Evolutionary conservation across 2,888 invertebrate species (phyloP).

Genomic region (Leucoma salicis): DNA sequence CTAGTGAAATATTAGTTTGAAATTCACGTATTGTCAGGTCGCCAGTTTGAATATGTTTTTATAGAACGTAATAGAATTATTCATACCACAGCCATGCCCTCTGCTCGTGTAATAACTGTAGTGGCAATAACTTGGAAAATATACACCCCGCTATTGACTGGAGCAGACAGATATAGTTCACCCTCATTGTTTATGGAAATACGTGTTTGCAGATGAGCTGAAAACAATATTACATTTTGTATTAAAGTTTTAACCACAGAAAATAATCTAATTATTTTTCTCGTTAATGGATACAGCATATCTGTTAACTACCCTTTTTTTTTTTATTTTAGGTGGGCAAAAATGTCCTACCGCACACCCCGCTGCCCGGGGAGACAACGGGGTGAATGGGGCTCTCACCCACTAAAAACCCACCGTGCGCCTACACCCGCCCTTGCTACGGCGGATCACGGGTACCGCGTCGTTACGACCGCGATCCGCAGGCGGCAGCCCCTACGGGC

Average conservation of each 20-base stretch:
- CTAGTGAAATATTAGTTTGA: neutral
- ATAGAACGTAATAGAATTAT: slow-evolving; percentile 3
- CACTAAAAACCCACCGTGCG: too few relatives aligned
- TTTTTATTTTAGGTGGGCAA: too few relatives aligned
- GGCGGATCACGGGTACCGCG: too few relatives aligned
- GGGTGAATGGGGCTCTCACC: too few relatives aligned
- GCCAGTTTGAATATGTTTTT: neutral
- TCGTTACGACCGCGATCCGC: too few relatives aligned
- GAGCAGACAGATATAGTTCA: slow-evolving; percentile 56
- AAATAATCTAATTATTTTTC: too few relatives aligned
- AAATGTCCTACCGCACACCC: too few relatives aligned
- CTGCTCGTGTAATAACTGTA: slow-evolving; percentile 46
- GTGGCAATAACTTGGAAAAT: slow-evolving; percentile 58
- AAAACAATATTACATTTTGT: slow-evolving; percentile 18
- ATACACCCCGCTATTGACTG: slow-evolving; percentile 53
- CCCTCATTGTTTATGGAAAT: slow-evolving; percentile 57
- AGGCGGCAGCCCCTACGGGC: too few relatives aligned
- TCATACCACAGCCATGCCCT: slow-evolving; percentile 53
- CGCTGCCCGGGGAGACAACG: too few relatives aligned
- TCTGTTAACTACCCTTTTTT: slow-evolving; percentile 5
- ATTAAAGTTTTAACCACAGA: too few relatives aligned
- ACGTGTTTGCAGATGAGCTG: slow-evolving; percentile 57
- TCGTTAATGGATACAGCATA: too few relatives aligned
- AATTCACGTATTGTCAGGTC: neutral
- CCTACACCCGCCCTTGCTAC: too few relatives aligned